Base-by-base conservation (phyloP, 2,888 invertebrate species). In the Ametastegia equiseti region DNA sequence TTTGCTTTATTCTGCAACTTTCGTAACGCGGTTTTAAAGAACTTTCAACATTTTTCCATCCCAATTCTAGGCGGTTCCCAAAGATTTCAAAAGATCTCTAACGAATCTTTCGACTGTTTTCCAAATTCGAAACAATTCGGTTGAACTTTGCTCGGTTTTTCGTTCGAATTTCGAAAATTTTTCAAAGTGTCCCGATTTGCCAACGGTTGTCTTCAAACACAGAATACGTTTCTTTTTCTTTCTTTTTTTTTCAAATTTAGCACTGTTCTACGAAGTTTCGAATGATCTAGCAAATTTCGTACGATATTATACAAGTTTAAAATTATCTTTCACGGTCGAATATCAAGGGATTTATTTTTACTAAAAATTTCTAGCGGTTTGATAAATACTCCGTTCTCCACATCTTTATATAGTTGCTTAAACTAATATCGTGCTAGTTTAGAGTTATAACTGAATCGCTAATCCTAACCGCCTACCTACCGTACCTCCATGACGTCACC, bases 401-500 rank as follows among this genome's bases (percentile, higher is more conserved):
- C 3, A 7, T 54, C 19, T 54, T 54, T 54, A 19, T 54, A 2
- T 4, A 54, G 6, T 54, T 3, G 9, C 54, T 23, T 7, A n/a
- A n/a, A 23, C 54, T 54, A 23, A 19, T n/a, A 23, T 23, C 23
- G 23, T 54, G 1, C 6, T 47, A 54, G 19, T 57, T 13, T 60
- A 4, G 23, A 27, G 27, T 60, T 60, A 13, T 27, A n/a, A 30
- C 4, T 30, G 13, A 54, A 75, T n/a, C 54, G 19, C 9, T 75
- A 36, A 54, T 23, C 9, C 54, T 54, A 75, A 23, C 45, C 75
- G 75, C 54, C 75, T 75, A 75, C 75, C 75, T 75, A 75, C 54
- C 75, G 50, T 75, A 75, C 75, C 75, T 75, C 75, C 75, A 75
- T 75, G 23, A 50, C 33, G 75, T 73, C 36, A 30, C 27, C 45